Percentiles rank a stretch among this genome's conserved stretches.
Evolutionary conservation across 2,888 invertebrate genomes (phyloP).

Genomic region (Dynastes hyllus): DNA sequence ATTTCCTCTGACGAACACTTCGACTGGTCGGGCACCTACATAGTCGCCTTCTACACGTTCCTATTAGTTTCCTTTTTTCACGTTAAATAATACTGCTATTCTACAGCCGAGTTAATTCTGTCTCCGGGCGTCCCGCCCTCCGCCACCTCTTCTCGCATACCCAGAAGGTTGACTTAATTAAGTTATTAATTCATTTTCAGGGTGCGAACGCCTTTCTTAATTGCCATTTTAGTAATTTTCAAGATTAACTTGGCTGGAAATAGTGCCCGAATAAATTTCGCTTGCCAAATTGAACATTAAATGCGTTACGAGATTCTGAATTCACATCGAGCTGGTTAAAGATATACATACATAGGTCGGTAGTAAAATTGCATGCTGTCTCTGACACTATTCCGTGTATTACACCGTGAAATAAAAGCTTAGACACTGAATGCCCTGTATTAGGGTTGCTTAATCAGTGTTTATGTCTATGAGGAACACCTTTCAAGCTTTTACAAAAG

Average conservation of each 20-base stretch:
- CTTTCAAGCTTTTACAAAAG: too few species aligned
- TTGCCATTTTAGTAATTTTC: conserved; percentile 51
- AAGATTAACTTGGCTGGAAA: conserved; percentile 45
- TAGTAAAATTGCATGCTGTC: conserved; percentile 4
- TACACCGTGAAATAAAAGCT: not conserved
- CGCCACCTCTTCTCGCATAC: conserved; percentile 33
- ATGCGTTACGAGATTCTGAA: conserved; percentile 20
- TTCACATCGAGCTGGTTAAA: not conserved
- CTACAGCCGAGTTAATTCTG: conserved; percentile 34
- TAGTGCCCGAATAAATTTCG: conserved; percentile 45
- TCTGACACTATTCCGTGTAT: not conserved
- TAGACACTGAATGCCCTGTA: not conserved
- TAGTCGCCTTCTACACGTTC: conserved; percentile 32
- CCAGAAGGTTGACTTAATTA: conserved; percentile 50
- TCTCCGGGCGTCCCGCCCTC: conserved; percentile 4
- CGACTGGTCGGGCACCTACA: conserved; percentile 7
- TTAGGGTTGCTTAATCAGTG: not conserved
- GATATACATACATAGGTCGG: conserved; percentile 3
- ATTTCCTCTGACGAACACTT: conserved; percentile 39
- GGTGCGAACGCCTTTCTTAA: conserved; percentile 51
- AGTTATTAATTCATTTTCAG: conserved; percentile 52
- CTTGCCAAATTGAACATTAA: conserved; percentile 37
- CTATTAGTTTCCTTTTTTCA: conserved; percentile 45
- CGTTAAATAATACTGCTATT: conserved; percentile 34
- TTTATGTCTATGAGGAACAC: too few species aligned